Percentiles rank a stretch among this genome's conserved stretches.
These are phyloP conservation scores for Vipera latastei DNA, from an alignment of 2,797 vertebrate species.

Conservation along the genomic window DNA sequence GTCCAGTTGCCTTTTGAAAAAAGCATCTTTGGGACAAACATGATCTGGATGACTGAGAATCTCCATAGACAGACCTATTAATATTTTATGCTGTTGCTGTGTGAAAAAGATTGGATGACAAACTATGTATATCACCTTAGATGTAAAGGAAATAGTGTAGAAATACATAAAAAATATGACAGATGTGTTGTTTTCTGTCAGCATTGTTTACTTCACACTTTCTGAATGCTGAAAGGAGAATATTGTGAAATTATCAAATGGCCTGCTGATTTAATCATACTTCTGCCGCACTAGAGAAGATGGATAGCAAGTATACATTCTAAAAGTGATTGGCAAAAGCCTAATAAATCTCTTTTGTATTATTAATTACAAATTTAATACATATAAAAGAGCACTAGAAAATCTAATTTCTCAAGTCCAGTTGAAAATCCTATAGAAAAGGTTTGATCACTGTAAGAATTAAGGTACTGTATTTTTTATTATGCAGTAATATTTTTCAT, in stretches of 20 bases:
- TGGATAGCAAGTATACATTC: background rate
- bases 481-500: background rate
- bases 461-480: background rate
- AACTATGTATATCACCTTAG: background rate
- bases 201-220: constrained; percentile 30
- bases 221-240: constrained; percentile 19
- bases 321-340: background rate
- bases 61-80: background rate
- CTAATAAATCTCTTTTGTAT: background rate
- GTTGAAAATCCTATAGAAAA: background rate
- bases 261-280: background rate
- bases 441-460: background rate
- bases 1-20: background rate
- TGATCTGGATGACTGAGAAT: background rate
- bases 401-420: background rate
- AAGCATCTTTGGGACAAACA: background rate
- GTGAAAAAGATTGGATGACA: background rate
- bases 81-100: background rate
- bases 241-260: constrained; percentile 21
- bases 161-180: constrained; percentile 8
- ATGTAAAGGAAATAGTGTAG: background rate
- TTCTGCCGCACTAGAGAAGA: background rate
- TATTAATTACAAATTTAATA: background rate
- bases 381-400: background rate
- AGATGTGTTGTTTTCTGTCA: background rate